Evolutionary conservation across 2,888 invertebrate genomes (phyloP).

Genomic region (Lasiommata megera): DNA sequence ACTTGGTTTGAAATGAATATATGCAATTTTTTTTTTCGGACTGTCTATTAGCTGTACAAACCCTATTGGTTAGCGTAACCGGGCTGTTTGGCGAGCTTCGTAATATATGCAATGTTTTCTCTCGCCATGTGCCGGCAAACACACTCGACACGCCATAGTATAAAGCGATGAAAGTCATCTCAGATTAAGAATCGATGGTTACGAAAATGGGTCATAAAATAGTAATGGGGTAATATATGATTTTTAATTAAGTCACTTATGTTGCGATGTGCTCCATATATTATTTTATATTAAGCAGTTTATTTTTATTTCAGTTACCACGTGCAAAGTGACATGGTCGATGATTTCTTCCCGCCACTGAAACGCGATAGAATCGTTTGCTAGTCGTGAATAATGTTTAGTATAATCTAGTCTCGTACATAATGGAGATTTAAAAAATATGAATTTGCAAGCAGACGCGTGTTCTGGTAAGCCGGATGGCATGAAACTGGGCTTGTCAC

Average conservation of each 20-base stretch:
- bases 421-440: conserved; percentile 35
- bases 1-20: too few species aligned
- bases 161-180: too few species aligned
- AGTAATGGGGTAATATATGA: too few species aligned
- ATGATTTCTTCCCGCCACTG: conserved; percentile 91
- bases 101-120: too few species aligned
- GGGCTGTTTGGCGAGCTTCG: too few species aligned
- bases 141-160: too few species aligned
- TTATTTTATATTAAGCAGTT: conserved; percentile 15
- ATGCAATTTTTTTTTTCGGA: too few species aligned
- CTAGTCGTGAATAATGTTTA: conserved; percentile 51
- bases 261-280: not conserved
- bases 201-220: too few species aligned
- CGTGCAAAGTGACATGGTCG: conserved; percentile 95
- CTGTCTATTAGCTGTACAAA: too few species aligned
- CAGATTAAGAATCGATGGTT: too few species aligned
- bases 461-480: conserved; percentile 72
- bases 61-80: too few species aligned
- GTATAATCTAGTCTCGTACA: conserved; percentile 28
- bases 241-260: not conserved
- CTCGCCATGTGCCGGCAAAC: too few species aligned
- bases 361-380: conserved; percentile 76
- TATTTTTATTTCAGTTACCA: conserved; percentile 92
- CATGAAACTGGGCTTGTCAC: conserved; percentile 64
- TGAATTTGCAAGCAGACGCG: conserved; percentile 46